Evolutionary conservation across 2,888 invertebrate genomes (phyloP), one percentile per base, ranked within the genome.

Genomic region (Herminia tarsipennalis): DNA sequence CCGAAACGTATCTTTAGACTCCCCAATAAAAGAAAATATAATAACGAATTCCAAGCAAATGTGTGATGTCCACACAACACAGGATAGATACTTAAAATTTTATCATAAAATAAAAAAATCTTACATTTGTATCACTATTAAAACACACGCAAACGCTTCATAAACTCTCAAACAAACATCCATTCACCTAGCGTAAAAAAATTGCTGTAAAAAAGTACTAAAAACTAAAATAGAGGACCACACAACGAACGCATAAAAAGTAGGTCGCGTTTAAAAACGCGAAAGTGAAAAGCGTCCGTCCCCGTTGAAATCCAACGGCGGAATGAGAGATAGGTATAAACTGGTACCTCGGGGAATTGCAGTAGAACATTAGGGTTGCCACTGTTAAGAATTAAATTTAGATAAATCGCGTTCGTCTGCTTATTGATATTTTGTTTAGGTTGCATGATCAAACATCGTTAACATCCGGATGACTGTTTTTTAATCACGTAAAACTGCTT

Each of bases 361-460:
- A 53, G 58, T 58, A 66, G 49, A 35, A 24, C 28, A 27, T 10
- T 27, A 66, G 66, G 63, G 70, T 54, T 70, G 59, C 49, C 55
- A 55, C 50, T 16, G 36, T 45, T 42, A 51, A 46, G 52, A 63
- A 45, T 49, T 34, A 32, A 56, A 49, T 48, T 34, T 13, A 10
- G 29, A 42, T 13, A 5, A 14, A 20, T 17, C 5, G 6, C 2
- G 2, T 16, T 3, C 30, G 14, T 2, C 4, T 8, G n/a, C n/a
- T n/a, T n/a, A n/a, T n/a, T n/a, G n/a, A n/a, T n/a, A n/a, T n/a
- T n/a, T n/a, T n/a, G n/a, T n/a, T n/a, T n/a, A n/a, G n/a, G n/a
- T n/a, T n/a, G n/a, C n/a, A n/a, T n/a, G n/a, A n/a, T n/a, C n/a
- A n/a, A n/a, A n/a, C n/a, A n/a, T n/a, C n/a, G n/a, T n/a, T n/a